Conservation (phyloP, 2,888 invertebrate genomes). For the Plemyria rubiginata region DNA sequence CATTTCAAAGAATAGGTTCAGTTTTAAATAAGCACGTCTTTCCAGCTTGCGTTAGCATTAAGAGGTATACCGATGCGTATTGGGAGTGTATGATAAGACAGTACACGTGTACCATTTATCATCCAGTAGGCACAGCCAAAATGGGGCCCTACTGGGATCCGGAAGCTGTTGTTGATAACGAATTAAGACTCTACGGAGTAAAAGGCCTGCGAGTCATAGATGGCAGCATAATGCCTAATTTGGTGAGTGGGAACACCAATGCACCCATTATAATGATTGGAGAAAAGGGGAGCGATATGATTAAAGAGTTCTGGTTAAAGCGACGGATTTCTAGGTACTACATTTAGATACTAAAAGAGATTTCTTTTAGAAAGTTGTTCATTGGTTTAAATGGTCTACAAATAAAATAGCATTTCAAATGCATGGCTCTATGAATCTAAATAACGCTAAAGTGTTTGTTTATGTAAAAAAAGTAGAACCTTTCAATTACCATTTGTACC, state of each 20-base stretch:
- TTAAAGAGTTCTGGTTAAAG: conserved; percentile 92
- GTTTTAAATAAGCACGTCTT: conserved; percentile 88
- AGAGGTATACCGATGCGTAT: conserved; percentile 89
- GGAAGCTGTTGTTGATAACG: conserved; percentile 92
- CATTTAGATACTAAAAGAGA: conserved; percentile 48
- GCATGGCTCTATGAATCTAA: conserved; percentile 1
- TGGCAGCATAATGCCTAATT: conserved; percentile 94
- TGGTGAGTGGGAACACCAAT: conserved; percentile 94
- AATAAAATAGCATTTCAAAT: conserved; percentile 5
- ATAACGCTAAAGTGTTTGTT: conserved; percentile 13
- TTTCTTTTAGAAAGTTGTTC: background rate
- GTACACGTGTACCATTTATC: conserved; percentile 93
- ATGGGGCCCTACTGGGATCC: conserved; percentile 96
- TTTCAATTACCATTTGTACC: conserved; percentile 16
- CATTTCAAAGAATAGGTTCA: conserved; percentile 91
- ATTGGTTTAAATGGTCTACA: background rate
- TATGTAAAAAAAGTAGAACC: conserved; percentile 12
- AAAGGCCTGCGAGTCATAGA: conserved; percentile 92
- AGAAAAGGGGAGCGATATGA: conserved; percentile 95
- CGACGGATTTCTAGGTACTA: conserved; percentile 78
- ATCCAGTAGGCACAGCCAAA: conserved; percentile 94
- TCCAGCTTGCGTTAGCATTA: conserved; percentile 90
- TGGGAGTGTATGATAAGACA: conserved; percentile 95
- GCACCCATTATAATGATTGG: conserved; percentile 95
- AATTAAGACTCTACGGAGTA: conserved; percentile 91